phyloP scores from a whole-genome alignment of 2,888 invertebrate genomes.

The Sipha maydis region DNA sequence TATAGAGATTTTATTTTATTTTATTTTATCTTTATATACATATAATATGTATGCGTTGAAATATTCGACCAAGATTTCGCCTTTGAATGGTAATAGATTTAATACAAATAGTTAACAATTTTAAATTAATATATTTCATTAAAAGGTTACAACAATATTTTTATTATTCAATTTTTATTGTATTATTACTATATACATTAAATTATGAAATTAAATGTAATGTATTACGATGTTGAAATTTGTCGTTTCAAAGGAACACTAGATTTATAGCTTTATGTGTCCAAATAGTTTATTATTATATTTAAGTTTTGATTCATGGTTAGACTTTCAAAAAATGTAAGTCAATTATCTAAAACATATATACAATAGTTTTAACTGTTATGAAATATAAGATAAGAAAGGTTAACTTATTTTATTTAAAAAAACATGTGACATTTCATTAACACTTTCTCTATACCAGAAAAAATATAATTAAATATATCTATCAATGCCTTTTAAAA shows the following conservation, averaged over 20 bases:
- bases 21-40: neutral
- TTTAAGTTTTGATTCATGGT: neutral
- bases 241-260: neutral
- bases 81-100: too few species aligned
- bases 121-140: too few species aligned
- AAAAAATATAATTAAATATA: neutral
- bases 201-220: too few species aligned
- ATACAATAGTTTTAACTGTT: neutral
- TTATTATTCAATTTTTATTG: too few species aligned
- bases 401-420: neutral
- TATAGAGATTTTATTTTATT: neutral
- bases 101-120: too few species aligned
- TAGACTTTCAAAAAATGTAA: neutral
- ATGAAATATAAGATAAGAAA: neutral
- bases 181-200: too few species aligned
- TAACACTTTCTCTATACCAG: slow-evolving; percentile 32
- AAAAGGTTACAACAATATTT: too few species aligned
- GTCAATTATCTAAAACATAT: neutral
- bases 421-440: slow-evolving; percentile 17
- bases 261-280: neutral
- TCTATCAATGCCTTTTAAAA: slow-evolving; percentile 3
- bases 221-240: too few species aligned
- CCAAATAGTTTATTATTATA: neutral
- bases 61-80: too few species aligned
- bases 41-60: too few species aligned